phyloP scores from a whole-genome alignment of 2,113 vertebrate species.

The Siniperca knerii region DNA sequence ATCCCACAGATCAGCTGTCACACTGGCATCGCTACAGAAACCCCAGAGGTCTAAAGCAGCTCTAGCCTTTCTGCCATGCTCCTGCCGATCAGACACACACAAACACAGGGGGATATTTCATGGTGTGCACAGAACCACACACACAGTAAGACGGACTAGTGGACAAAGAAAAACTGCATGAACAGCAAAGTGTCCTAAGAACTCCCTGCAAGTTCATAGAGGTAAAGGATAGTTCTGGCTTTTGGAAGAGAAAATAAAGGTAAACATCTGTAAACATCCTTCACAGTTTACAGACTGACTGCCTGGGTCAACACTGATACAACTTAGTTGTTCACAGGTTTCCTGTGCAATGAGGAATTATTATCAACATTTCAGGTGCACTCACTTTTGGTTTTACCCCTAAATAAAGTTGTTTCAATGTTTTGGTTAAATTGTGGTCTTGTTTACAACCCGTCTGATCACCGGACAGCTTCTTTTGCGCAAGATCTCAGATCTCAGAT shows the following conservation, averaged over 20 bases:
- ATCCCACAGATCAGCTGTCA: constrained; percentile 82
- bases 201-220: not conserved
- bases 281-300: not conserved
- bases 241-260: not conserved
- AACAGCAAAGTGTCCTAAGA: not conserved
- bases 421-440: not conserved
- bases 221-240: not conserved
- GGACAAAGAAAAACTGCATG: not conserved
- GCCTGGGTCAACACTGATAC: not conserved
- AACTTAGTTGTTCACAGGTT: not conserved
- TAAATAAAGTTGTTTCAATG: not conserved
- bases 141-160: not conserved
- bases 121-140: not conserved
- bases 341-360: not conserved
- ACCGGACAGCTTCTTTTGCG: not conserved
- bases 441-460: not conserved
- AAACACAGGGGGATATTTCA: constrained; percentile 1
- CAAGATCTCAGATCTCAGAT: not conserved
- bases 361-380: not conserved
- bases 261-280: too few species aligned
- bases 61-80: constrained; percentile 79
- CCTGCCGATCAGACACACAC: constrained; percentile 64
- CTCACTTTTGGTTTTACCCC: too few species aligned
- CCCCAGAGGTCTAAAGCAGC: constrained; percentile 71
- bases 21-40: constrained; percentile 81